Evolutionary conservation across 2,797 vertebrate genomes (phyloP).

Genomic region (Cryptoprocta ferox): DNA sequence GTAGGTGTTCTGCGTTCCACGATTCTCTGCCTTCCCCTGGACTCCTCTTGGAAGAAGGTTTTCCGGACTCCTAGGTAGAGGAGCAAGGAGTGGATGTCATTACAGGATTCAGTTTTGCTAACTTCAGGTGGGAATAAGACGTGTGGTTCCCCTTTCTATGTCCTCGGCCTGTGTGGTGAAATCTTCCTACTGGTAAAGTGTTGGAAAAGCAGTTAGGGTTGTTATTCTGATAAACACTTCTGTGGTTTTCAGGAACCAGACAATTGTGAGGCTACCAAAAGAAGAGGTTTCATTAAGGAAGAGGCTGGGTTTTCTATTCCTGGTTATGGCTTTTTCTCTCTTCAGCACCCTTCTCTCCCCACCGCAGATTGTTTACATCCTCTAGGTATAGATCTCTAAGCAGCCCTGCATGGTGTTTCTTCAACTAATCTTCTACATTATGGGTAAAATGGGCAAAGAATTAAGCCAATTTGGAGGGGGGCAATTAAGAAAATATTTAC

Average conservation of each 20-base stretch:
- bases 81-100: not conserved
- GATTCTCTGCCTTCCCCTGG: not conserved
- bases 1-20: not conserved
- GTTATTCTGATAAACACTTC: constrained; percentile 33
- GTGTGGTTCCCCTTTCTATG: not conserved
- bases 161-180: not conserved
- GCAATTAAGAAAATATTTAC: constrained; percentile 32
- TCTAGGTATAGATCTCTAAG: not conserved
- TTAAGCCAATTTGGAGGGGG: not conserved
- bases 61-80: not conserved
- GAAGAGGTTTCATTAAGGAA: not conserved
- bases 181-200: not conserved
- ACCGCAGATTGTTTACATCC: not conserved
- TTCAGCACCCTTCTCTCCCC: not conserved
- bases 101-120: not conserved
- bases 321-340: not conserved
- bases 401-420: not conserved
- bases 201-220: constrained; percentile 33
- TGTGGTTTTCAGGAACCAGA: constrained; percentile 19
- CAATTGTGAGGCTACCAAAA: not conserved
- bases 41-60: not conserved
- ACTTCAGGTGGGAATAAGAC: not conserved
- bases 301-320: not conserved
- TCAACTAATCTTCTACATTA: not conserved
- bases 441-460: not conserved